Evolutionary conservation across 2,113 vertebrate genomes (phyloP).

Genomic region (Malaclemys terrapin): DNA sequence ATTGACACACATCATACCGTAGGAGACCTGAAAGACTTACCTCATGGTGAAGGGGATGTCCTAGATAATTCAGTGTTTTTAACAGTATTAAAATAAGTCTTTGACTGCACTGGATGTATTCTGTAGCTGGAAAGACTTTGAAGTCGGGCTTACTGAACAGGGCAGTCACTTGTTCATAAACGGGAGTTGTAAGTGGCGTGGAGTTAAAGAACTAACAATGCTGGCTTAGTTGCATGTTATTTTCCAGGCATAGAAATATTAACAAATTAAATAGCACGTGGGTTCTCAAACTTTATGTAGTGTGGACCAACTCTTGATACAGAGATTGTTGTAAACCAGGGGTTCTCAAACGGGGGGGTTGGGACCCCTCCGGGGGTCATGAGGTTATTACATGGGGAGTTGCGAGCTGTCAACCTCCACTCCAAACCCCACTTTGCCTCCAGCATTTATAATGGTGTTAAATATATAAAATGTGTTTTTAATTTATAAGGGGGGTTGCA

Average conservation of each 20-base stretch:
- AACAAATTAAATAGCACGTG: background rate
- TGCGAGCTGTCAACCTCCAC: no score
- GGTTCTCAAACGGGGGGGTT: no score
- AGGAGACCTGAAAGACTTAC: background rate
- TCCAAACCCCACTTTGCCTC: no score
- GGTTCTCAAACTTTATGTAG: background rate
- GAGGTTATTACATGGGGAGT: no score
- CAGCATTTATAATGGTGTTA: no score
- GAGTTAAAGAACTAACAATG: background rate
- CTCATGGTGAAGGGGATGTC: background rate
- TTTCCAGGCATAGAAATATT: background rate
- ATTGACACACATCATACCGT: background rate
- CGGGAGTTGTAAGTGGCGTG: background rate
- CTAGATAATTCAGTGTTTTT: background rate
- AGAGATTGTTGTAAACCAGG: background rate
- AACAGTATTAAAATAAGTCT: background rate
- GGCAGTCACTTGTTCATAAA: background rate
- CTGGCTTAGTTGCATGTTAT: no score
- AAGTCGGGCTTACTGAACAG: background rate
- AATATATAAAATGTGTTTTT: no score
- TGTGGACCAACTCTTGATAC: background rate
- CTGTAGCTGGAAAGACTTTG: fast-evolving
- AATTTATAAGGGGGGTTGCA: no score
- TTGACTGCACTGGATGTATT: background rate
- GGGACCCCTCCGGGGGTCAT: no score